Conservation (phyloP, 2,888 invertebrate genomes). For the Tetranychus truncatus region DNA sequence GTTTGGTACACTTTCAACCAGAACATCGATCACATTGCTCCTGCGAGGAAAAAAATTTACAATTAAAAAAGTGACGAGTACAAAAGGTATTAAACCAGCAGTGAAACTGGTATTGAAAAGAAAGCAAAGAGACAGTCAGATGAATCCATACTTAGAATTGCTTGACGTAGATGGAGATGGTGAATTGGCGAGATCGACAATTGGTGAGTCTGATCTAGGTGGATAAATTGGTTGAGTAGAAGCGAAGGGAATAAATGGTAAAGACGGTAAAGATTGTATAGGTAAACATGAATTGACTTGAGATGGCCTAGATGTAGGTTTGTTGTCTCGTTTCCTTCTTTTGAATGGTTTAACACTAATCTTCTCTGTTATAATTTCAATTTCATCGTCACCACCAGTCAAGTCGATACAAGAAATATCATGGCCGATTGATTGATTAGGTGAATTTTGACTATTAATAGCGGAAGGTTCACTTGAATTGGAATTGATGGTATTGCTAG, state of each 20-base stretch:
- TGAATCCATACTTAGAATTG: background rate
- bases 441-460: background rate
- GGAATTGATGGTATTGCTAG: background rate
- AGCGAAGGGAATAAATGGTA: background rate
- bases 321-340: background rate
- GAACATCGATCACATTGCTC: background rate
- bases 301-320: background rate
- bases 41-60: background rate
- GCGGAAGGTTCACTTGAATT: background rate
- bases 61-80: background rate
- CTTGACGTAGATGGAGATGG: conserved; percentile 3
- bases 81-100: background rate
- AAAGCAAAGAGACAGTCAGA: background rate
- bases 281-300: no score
- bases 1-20: background rate
- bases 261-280: background rate
- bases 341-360: background rate
- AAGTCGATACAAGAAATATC: conserved; percentile 2
- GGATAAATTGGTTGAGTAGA: background rate
- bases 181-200: conserved; percentile 6
- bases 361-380: background rate
- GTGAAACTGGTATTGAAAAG: background rate
- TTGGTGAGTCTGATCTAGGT: background rate
- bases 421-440: background rate
- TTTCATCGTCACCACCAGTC: background rate